phyloP scores from a whole-genome alignment of 2,797 vertebrate species.

The Myioborus melanocephalus region DNA sequence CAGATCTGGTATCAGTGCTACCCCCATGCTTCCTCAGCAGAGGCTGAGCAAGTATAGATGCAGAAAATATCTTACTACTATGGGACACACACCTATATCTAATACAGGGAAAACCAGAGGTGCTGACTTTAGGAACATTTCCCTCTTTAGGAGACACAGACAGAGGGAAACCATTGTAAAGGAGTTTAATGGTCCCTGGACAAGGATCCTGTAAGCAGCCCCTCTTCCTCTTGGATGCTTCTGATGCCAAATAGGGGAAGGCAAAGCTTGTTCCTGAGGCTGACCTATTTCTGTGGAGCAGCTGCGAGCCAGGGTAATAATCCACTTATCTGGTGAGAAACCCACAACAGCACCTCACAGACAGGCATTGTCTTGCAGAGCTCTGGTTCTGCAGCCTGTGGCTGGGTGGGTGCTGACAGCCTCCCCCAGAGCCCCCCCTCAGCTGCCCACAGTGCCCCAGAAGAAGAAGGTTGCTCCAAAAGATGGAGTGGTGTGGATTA shows the following conservation, averaged over 20 bases:
- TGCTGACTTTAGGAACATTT: not conserved
- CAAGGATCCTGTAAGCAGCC: not conserved
- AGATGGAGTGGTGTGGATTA: not conserved
- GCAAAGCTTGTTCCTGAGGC: not conserved
- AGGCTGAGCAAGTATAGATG: not conserved
- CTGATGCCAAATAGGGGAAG: not conserved
- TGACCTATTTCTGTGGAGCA: conserved; percentile 56
- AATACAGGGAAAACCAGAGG: not conserved
- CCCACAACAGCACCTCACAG: conserved; percentile 12
- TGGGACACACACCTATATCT: not conserved
- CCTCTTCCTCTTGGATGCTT: conserved; percentile 31
- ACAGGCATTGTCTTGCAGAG: not conserved
- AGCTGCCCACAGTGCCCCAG: not conserved
- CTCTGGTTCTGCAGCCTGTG: not conserved
- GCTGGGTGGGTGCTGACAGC: not conserved
- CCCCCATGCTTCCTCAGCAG: accelerated
- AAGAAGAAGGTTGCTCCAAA: not conserved
- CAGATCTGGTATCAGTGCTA: not conserved
- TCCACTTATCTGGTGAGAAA: conserved; percentile 36
- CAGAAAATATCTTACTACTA: not conserved
- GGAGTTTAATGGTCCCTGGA: not conserved
- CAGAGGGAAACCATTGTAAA: not conserved
- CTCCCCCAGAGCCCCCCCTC: not conserved
- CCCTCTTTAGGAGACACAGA: not conserved
- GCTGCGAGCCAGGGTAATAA: conserved; percentile 40